Percentiles rank a stretch among this genome's conserved stretches.
phyloP scores from a whole-genome alignment of 1,140 invertebrate species.

The Vanessa atalanta region DNA sequence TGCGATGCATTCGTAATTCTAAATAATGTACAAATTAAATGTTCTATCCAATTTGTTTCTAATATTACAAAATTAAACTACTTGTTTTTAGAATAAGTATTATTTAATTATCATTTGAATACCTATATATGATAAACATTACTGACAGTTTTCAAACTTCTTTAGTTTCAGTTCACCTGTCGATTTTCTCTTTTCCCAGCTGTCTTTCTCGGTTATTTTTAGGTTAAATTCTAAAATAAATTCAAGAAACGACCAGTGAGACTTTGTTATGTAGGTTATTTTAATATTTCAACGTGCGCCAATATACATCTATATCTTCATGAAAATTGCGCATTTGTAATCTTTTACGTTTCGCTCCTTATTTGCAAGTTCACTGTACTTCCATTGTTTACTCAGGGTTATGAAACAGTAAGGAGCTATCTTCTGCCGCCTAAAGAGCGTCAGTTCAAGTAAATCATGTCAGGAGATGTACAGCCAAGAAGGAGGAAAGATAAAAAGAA shows the following conservation, averaged over 20 bases:
- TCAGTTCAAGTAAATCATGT: slow-evolving; percentile 82
- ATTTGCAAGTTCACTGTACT: slow-evolving; percentile 58
- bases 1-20: too few relatives aligned
- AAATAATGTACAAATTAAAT: too few relatives aligned
- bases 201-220: slow-evolving; percentile 79
- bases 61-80: too few relatives aligned
- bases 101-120: neutral
- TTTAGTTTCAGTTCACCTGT: slow-evolving; percentile 32
- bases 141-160: neutral
- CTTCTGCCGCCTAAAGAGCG: slow-evolving; percentile 67
- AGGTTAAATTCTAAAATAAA: slow-evolving; percentile 80
- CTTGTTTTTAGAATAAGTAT: neutral
- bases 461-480: slow-evolving; percentile 86
- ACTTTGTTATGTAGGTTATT: slow-evolving; percentile 76
- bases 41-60: too few relatives aligned
- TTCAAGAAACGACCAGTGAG: slow-evolving; percentile 69
- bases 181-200: slow-evolving; percentile 64
- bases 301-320: slow-evolving; percentile 55
- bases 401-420: slow-evolving; percentile 71
- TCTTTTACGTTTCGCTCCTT: slow-evolving; percentile 45
- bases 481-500: slow-evolving; percentile 87
- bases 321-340: slow-evolving; percentile 72
- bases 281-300: slow-evolving; percentile 74
- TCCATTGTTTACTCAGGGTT: slow-evolving; percentile 74
- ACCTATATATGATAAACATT: neutral